phyloP scores from a whole-genome alignment of 2,888 invertebrate species.

The Druceiella hillmani region DNA sequence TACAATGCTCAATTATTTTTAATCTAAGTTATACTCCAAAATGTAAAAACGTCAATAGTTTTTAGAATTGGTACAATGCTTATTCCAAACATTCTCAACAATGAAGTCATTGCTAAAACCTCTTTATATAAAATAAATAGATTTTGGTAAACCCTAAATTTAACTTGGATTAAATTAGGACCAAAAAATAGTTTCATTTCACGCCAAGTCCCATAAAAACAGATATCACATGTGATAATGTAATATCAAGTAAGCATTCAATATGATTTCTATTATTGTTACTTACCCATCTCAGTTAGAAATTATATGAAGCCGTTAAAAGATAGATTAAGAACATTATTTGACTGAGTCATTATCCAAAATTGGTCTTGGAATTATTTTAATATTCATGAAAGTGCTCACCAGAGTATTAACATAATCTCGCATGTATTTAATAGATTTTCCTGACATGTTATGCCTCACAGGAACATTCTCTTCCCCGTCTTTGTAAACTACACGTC shows the following conservation, averaged over 20 bases:
- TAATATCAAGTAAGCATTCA: not conserved
- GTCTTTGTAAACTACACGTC: constrained; percentile 40
- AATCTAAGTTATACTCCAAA: too few relatives aligned
- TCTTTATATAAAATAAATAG: too few relatives aligned
- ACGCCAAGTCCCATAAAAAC: too few relatives aligned
- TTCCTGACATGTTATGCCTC: constrained; percentile 42
- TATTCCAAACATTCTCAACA: too few relatives aligned
- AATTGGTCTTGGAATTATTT: not conserved
- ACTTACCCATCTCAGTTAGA: not conserved
- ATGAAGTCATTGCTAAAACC: too few relatives aligned
- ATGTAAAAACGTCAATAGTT: too few relatives aligned
- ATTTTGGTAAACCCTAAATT: too few relatives aligned
- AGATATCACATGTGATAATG: too few relatives aligned
- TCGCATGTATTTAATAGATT: constrained; percentile 43
- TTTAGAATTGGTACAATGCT: too few relatives aligned
- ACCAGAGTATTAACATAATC: constrained; percentile 48
- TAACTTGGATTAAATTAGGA: too few relatives aligned
- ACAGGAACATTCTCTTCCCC: constrained; percentile 47
- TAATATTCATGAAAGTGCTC: constrained; percentile 23
- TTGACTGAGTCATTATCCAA: not conserved
- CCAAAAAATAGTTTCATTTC: too few relatives aligned
- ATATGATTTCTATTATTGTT: not conserved
- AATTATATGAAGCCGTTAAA: not conserved
- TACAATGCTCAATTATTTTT: too few relatives aligned
- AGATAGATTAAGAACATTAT: constrained; percentile 1